Percentiles rank a stretch among this genome's conserved stretches.
Evolutionary conservation across 2,888 invertebrate species (phyloP).

Genomic region (Eremobia ochroleuca): DNA sequence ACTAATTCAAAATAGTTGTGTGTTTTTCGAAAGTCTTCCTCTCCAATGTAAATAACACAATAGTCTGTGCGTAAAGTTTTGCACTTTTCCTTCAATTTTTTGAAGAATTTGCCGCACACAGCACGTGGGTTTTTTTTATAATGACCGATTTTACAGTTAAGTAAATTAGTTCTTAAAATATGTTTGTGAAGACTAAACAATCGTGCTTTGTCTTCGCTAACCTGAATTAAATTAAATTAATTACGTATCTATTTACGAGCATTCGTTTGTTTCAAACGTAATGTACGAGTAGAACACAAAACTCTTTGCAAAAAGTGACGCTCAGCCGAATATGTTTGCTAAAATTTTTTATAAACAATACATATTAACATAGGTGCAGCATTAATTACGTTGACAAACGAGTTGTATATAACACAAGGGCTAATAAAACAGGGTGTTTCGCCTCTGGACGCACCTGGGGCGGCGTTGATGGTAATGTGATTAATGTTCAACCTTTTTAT

Average conservation of each 20-base stretch:
- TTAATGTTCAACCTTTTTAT: conserved; percentile 79
- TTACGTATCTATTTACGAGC: conserved; percentile 10
- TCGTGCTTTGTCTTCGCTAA: not conserved
- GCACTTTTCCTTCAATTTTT: too few relatives aligned
- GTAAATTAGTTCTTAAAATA: not conserved
- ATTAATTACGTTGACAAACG: conserved; percentile 70
- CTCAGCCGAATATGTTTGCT: conserved; percentile 31
- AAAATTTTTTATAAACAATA: conserved; percentile 55
- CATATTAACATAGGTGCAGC: conserved; percentile 62
- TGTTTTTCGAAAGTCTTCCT: too few relatives aligned
- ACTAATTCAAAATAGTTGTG: too few relatives aligned
- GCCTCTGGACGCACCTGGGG: conserved; percentile 67
- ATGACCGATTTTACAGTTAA: too few relatives aligned
- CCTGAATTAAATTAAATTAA: conserved; percentile 3
- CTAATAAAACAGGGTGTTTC: conserved; percentile 72
- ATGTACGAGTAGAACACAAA: not conserved
- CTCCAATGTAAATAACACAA: too few relatives aligned
- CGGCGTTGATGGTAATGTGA: conserved; percentile 71
- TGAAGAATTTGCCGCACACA: too few relatives aligned
- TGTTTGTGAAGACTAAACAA: conserved; percentile 9
- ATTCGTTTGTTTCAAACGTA: not conserved
- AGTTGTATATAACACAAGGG: conserved; percentile 62
- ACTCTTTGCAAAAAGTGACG: not conserved
- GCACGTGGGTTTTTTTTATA: too few relatives aligned
- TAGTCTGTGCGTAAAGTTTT: too few relatives aligned